These are phyloP conservation scores for Eupithecia dodoneata DNA, from an alignment of 2,888 invertebrate species.

Conservation along the genomic window DNA sequence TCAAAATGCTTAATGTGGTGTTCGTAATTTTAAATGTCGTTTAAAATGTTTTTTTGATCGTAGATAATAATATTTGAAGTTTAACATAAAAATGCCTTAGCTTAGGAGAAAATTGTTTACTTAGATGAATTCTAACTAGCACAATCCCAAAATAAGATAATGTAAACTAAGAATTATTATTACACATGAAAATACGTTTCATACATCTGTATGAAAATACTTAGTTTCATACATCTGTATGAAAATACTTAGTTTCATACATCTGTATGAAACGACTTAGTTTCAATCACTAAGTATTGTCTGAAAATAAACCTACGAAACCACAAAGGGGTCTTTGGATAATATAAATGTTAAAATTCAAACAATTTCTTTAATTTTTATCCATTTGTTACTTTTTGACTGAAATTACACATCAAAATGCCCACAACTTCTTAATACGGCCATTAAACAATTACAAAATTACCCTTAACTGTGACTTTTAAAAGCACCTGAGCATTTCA, in stretches of 20 bases:
- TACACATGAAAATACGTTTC: no score
- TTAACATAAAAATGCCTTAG: not conserved
- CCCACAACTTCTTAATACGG: slow-evolving; percentile 10
- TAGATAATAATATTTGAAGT: not conserved
- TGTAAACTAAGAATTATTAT: not conserved
- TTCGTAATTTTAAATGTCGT: not conserved
- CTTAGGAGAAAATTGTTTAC: not conserved
- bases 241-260: no score
- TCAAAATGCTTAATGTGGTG: not conserved
- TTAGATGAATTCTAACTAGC: not conserved
- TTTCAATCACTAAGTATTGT: no score
- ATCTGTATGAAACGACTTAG: no score
- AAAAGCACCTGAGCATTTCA: slow-evolving; percentile 19
- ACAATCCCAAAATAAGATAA: not conserved
- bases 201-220: no score
- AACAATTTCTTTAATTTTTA: not conserved
- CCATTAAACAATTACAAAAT: slow-evolving; percentile 20
- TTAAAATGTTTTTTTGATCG: not conserved
- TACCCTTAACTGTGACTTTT: slow-evolving; percentile 15
- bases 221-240: no score
- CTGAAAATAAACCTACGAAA: not conserved
- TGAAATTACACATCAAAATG: slow-evolving; percentile 12
- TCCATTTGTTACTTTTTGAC: not conserved
- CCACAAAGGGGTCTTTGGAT: not conserved
- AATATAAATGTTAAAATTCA: not conserved